Evolutionary conservation across 2,888 invertebrate species (phyloP).

Genomic region (Drosophila tripunctata): DNA sequence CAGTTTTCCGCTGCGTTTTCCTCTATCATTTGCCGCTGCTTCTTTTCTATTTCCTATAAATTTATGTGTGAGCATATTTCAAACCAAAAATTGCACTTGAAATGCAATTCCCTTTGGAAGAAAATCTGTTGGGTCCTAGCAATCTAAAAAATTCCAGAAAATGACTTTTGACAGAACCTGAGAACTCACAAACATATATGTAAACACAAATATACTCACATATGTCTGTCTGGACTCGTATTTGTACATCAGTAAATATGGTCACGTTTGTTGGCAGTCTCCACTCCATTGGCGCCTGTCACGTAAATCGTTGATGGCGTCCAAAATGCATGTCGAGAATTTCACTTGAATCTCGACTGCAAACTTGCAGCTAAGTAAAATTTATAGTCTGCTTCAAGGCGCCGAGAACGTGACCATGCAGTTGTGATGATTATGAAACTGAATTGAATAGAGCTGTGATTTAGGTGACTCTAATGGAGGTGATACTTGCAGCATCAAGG

Average conservation of each 20-base stretch:
- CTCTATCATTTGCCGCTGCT: neutral
- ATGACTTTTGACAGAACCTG: slow-evolving; percentile 50
- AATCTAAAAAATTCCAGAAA: slow-evolving; percentile 48
- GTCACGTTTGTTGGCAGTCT: slow-evolving; percentile 22
- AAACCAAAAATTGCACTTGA: slow-evolving; percentile 53
- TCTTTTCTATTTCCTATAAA: slow-evolving; percentile 9
- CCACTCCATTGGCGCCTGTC: slow-evolving; percentile 32
- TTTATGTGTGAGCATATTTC: slow-evolving; percentile 46
- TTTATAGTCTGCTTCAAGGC: slow-evolving; percentile 58
- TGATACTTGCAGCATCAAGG: no score
- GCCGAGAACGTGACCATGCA: slow-evolving; percentile 70
- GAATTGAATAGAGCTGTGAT: slow-evolving; percentile 31
- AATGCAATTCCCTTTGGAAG: slow-evolving; percentile 35
- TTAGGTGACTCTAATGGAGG: neutral
- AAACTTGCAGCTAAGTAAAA: slow-evolving; percentile 73
- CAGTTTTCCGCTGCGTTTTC: slow-evolving; percentile 60
- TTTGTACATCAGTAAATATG: slow-evolving; percentile 23
- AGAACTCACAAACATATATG: slow-evolving; percentile 19
- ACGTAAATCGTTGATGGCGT: slow-evolving; percentile 67
- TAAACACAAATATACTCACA: neutral
- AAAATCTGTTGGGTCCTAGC: slow-evolving; percentile 53
- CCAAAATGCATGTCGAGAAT: slow-evolving; percentile 68
- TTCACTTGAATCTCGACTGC: slow-evolving; percentile 68
- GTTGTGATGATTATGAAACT: slow-evolving; percentile 32
- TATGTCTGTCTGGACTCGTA: neutral